Evolutionary conservation across 2,113 vertebrate species (phyloP).

Genomic region (Stegostoma tigrinum): DNA sequence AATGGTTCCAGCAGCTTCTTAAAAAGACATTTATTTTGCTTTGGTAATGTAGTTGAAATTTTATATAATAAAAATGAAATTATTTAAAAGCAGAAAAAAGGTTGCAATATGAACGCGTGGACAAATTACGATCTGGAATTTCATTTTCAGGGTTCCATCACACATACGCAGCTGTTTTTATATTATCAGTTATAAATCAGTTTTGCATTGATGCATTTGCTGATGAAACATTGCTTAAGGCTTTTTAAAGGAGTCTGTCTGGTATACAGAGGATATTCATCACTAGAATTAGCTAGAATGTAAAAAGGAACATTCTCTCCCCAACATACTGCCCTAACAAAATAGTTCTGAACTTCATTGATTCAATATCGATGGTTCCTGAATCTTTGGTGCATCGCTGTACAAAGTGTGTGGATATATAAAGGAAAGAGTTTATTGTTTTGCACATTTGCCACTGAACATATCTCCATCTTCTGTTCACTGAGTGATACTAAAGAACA

Average conservation of each 20-base stretch:
- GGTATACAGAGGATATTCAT: neutral
- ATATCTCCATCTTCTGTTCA: slow-evolving; percentile 8
- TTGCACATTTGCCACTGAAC: neutral
- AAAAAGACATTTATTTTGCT: slow-evolving; percentile 41
- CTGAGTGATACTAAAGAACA: neutral
- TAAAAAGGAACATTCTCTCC: neutral
- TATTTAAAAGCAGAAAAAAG: slow-evolving; percentile 6
- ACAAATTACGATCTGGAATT: neutral
- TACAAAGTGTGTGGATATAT: neutral
- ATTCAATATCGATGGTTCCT: neutral
- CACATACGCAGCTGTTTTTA: neutral
- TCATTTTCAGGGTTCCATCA: slow-evolving; percentile 4
- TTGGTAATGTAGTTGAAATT: slow-evolving; percentile 33
- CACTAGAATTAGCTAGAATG: neutral
- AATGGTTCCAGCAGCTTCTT: slow-evolving; percentile 39
- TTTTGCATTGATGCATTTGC: neutral
- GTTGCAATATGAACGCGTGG: neutral
- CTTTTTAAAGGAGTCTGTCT: neutral
- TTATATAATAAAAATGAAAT: slow-evolving; percentile 16
- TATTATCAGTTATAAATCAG: neutral
- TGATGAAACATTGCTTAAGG: neutral
- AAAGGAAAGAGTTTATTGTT: neutral
- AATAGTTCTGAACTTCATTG: neutral
- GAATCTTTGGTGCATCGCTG: neutral
- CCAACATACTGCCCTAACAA: neutral